Percentiles rank a stretch among this genome's conserved stretches.
Evolutionary conservation across 2,888 invertebrate species (phyloP).

Genomic region (Drosophila anomelani): DNA sequence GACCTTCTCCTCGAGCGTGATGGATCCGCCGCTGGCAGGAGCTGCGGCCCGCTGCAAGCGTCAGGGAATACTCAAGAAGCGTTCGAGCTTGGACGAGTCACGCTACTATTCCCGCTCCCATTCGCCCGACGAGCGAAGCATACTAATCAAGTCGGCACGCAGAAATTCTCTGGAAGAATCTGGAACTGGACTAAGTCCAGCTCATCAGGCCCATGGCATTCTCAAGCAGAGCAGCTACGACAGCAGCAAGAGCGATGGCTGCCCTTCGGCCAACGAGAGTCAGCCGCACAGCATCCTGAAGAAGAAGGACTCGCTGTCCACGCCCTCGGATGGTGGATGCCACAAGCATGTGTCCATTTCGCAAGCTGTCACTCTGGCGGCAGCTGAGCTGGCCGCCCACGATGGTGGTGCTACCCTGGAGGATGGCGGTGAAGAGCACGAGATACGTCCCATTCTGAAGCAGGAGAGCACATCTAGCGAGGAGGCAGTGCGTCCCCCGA

Average conservation of each 20-base stretch:
- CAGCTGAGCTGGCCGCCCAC: slow-evolving; percentile 84
- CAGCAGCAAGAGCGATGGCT: slow-evolving; percentile 87
- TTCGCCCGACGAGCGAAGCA: slow-evolving; percentile 84
- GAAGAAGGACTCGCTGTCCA: slow-evolving; percentile 84
- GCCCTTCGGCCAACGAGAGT: slow-evolving; percentile 86
- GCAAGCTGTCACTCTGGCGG: slow-evolving; percentile 84
- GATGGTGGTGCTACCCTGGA: slow-evolving; percentile 82
- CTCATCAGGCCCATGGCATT: slow-evolving; percentile 87
- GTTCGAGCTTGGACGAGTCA: slow-evolving; percentile 91
- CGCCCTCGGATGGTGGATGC: slow-evolving; percentile 83
- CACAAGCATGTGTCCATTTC: slow-evolving; percentile 85
- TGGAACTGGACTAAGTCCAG: slow-evolving; percentile 54
- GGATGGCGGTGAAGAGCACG: slow-evolving; percentile 85
- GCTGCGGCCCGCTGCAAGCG: slow-evolving; percentile 85
- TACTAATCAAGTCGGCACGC: slow-evolving; percentile 83
- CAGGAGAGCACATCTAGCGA: slow-evolving; percentile 88
- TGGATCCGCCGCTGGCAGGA: slow-evolving; percentile 86
- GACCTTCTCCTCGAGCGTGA: slow-evolving; percentile 91
- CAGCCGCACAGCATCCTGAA: slow-evolving; percentile 91
- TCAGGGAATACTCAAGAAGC: slow-evolving; percentile 93
- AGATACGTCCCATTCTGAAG: slow-evolving; percentile 92
- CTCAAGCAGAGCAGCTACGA: slow-evolving; percentile 92
- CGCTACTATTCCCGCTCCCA: slow-evolving; percentile 84
- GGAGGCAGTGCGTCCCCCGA: slow-evolving; percentile 86
- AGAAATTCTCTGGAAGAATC: slow-evolving; percentile 84